Evolutionary conservation across 2,113 vertebrate species (phyloP).

Genomic region (Corythaeola cristata): DNA sequence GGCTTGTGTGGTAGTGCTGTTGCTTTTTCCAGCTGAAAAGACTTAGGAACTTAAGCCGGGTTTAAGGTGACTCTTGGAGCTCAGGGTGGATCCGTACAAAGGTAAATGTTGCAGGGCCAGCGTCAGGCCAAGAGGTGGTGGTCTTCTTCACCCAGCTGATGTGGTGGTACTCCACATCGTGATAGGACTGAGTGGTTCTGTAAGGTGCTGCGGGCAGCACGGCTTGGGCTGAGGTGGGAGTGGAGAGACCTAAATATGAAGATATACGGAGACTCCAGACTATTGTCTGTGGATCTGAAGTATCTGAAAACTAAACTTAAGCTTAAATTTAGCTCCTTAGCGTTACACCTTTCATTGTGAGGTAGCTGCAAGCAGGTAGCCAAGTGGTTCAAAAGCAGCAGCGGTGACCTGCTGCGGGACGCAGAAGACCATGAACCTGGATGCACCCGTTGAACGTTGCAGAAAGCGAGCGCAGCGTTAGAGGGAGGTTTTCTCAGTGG

Average conservation of each 20-base stretch:
- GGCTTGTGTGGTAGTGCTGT: background rate
- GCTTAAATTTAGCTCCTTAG: background rate
- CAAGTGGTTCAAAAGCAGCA: background rate
- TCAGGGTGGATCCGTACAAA: fast-evolving
- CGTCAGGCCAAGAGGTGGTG: background rate
- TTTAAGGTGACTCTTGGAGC: background rate
- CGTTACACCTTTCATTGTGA: background rate
- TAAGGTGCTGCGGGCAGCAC: background rate
- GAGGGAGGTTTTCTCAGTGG: background rate
- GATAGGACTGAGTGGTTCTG: background rate
- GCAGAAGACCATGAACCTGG: background rate
- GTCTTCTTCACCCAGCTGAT: background rate
- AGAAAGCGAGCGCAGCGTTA: background rate
- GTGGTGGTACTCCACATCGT: fast-evolving
- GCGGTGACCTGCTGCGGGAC: background rate
- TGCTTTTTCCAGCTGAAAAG: background rate
- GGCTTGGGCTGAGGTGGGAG: background rate
- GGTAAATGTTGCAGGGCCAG: background rate
- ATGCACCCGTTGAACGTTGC: background rate
- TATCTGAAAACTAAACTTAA: background rate
- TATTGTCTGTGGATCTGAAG: background rate
- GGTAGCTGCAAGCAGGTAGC: background rate
- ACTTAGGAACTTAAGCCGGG: background rate
- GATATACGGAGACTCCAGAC: background rate
- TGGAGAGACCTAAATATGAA: background rate